Base-by-base conservation (phyloP, 2,888 invertebrate species). In the Drosophila mimetica region DNA sequence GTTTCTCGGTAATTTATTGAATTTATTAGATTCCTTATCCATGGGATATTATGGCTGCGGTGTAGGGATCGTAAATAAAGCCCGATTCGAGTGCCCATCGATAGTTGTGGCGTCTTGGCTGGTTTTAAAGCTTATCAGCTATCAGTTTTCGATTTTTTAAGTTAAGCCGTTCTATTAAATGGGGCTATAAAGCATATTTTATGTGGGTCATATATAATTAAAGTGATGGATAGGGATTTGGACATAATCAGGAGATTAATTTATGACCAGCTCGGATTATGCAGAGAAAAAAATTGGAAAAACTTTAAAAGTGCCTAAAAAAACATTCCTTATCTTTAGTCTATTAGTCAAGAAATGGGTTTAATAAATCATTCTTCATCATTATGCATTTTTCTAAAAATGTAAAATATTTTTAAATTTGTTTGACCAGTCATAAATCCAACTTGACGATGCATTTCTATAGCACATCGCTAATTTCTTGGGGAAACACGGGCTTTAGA, bases 11-110 rank as follows among this genome's bases (percentile, higher is more conserved):
- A 78, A 86, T 84, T 84, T 84, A 82, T 86, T 74, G 82, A 78
- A 86, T 84, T 84, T 84, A 82, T 86, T 74, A 79, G 76, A 72
- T 81, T 76, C 77, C 67, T 51, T 44, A 64, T 58, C 60, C 64
- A 60, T 63, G 63, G 48, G 36, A 74, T 65, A 63, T 36, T 65
- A 63, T 36, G 13, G 30, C 18, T 8, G 18, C n/a, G 30, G 16
- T 32, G 13, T 16, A 32, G 30, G 47, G 30, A 61, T 70, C 71
- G 53, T 70, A 71, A 70, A 70, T 70, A 61, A 71, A 53, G 6
- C 52, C 1, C 16, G 22, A 30, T 61, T 57, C 69, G 14, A 66
- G 65, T 67, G 67, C 2, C 53, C 22, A 36, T 36, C 63, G 37
- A 58, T 60, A 59, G 59, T 58, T 60, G 44, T 30, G 44, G 60